Base-by-base conservation (phyloP, 2,113 vertebrate genomes). In the Varanus salvator region DNA sequence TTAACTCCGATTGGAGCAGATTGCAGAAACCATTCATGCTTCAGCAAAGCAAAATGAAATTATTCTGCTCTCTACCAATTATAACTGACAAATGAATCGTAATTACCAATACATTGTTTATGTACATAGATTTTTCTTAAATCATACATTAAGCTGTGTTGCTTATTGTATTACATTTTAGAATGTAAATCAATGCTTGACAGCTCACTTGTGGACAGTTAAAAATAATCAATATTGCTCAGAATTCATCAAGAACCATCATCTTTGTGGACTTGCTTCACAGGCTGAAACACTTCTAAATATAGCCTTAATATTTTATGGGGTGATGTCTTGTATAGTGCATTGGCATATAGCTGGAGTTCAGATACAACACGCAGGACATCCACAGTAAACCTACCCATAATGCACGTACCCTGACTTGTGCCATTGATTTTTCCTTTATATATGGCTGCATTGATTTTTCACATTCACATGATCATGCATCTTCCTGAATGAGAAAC, bases 351-450 rank as follows among this genome's bases (percentile, higher is more conserved):
- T 86, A 95, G 93, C 80, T 94, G 90, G 94, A 78, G 90, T 95
- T 93, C 84, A 94, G 90, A 94, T 75, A 90, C 0, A 64, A 1
- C 4, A 92, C 5, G 86, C 12, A 92, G 72, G 78, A 64, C 91
- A 92, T 87, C 87, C 85, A 50, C 57, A 86, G 34, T 89, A 95
- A 95, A 4, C 34, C 92, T 31, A 92, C n/a, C 21, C 25, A 69
- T 92, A 94, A 95, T 87, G 89, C 93, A 93, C 91, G 27, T 48
- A 91, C 87, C 21, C 74, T 95, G 78, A 90, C 85, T 92, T 27
- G 64, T 85, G 89, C 29, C 89, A 96, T 81, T 95, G 92, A 94
- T 95, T 95, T 95, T 89, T 91, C 14, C 50, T 69, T 94, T 94
- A 84, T 76, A 12, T 93, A 94, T 1, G 4, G 23, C 76, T 94